These are phyloP conservation scores for Sphenodon punctatus DNA, from an alignment of 2,797 vertebrate genomes.

Conservation along the genomic window DNA sequence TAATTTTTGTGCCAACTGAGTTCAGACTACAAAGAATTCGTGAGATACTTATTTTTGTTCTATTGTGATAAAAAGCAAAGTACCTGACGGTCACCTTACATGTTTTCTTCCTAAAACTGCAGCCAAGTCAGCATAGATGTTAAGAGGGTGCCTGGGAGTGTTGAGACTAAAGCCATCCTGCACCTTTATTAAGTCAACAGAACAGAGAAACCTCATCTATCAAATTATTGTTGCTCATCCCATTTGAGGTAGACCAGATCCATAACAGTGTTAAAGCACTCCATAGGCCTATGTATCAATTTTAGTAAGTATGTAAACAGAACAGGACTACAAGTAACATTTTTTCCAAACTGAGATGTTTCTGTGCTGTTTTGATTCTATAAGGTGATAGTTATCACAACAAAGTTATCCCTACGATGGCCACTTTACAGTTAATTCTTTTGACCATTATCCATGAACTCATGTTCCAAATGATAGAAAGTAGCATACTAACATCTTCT, in stretches of 20 bases:
- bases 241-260: no score
- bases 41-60: accelerated
- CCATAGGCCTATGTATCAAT: no score
- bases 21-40: neutral
- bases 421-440: accelerated
- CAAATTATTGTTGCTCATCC: no score
- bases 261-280: no score
- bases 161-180: neutral
- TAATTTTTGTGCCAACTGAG: neutral
- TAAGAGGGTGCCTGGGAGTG: neutral
- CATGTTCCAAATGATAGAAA: accelerated
- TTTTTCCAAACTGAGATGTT: accelerated
- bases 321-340: neutral
- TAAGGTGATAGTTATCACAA: neutral
- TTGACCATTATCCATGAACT: neutral
- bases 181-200: accelerated
- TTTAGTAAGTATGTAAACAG: no score
- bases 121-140: accelerated
- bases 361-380: neutral
- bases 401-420: neutral
- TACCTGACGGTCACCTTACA: accelerated
- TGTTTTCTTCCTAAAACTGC: neutral
- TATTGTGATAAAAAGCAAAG: accelerated
- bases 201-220: neutral
- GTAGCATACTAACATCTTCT: accelerated